Conservation (phyloP, 2,888 invertebrate genomes). For the Glaucopsyche alexis region DNA sequence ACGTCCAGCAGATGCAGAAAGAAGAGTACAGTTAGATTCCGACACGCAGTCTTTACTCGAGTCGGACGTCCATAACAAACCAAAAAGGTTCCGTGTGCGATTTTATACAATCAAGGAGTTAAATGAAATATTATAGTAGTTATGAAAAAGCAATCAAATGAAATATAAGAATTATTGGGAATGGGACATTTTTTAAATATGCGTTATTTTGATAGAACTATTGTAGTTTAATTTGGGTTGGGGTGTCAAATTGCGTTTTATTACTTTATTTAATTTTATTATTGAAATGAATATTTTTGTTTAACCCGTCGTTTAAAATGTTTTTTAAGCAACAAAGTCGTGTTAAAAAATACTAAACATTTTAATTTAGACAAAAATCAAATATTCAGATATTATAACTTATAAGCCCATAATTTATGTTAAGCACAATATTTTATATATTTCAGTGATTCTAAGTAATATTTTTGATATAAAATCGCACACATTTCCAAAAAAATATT, state of each 20-base stretch:
- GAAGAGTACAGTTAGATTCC: slow-evolving; percentile 33
- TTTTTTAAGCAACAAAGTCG: background rate
- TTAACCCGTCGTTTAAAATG: background rate
- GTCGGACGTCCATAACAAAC: slow-evolving; percentile 7
- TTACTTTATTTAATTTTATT: no score
- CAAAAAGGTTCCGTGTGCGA: slow-evolving; percentile 18
- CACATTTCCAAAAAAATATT: slow-evolving; percentile 4
- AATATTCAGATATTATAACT: no score
- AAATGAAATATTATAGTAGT: slow-evolving; percentile 19
- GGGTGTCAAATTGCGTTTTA: background rate
- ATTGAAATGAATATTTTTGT: no score
- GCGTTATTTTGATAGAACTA: background rate
- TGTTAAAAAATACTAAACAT: background rate
- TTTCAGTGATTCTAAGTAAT: background rate
- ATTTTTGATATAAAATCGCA: background rate
- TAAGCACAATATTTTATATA: background rate
- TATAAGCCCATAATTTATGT: background rate
- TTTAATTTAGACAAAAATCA: background rate
- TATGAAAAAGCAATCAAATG: background rate
- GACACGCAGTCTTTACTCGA: background rate
- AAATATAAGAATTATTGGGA: background rate
- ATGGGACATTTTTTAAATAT: background rate
- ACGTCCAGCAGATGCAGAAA: slow-evolving; percentile 53
- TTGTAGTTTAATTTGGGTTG: background rate
- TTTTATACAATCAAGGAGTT: slow-evolving; percentile 22